Base-by-base conservation (phyloP, 2,888 invertebrate genomes). In the Charanyca ferruginea region DNA sequence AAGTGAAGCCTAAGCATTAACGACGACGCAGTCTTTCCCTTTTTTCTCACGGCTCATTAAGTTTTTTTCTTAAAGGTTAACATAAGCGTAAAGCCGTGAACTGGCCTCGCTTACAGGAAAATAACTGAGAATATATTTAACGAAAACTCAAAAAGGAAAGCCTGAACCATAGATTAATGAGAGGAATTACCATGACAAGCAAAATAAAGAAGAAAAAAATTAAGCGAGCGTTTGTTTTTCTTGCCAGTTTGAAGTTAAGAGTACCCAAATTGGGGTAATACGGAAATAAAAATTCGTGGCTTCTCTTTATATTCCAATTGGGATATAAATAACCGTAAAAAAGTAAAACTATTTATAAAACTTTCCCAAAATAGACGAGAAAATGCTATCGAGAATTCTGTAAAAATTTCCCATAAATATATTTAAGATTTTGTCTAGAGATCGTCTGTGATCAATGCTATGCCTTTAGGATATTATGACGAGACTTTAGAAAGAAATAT, bases 11-110 rank as follows among this genome's bases (percentile, higher is more conserved):
- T 67, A 80, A 83, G 80, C 80, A 66, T 83, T 60, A 76, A 62
- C 73, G 60, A 72, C 73, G 65, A 66, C 65, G 73, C 45, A 74
- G 73, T 85, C 77, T 84, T 87, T 85, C 86, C 86, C 87, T 89
- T 87, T 87, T 85, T 84, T 80, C 82, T 84, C 80, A 90, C 83
- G 87, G 89, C 85, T 91, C 91, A 93, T 91, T 92, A 89, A 80
- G 80, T 89, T 86, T 90, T 90, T 93, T 91, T 91, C 91, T 92
- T 90, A 90, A 90, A 91, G 89, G 91, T 86, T 90, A 90, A 92
- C 85, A 88, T 81, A 86, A 83, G 89, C 91, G 87, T 89, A 83
- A 87, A 84, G 84, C 88, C 91, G 90, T 92, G 81, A 92, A 91
- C 84, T 76, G 83, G 81, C 74, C 77, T 68, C 66, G 82, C 77